Evolutionary conservation across 1,140 invertebrate species (phyloP), one percentile per base, ranked within the genome.

Genomic region (Matsumurasca onukii): DNA sequence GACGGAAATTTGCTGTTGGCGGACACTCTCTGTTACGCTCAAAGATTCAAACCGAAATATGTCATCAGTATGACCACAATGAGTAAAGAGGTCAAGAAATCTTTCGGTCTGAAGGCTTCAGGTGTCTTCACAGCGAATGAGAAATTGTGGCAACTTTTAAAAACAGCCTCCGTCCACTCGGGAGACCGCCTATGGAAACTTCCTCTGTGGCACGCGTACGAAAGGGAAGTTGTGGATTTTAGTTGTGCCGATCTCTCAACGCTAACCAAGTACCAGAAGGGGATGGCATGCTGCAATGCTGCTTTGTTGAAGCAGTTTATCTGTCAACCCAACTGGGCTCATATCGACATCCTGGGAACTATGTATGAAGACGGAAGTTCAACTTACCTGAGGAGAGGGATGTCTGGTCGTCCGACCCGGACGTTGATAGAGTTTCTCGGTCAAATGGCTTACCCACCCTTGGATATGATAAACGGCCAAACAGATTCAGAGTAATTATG

Each of bases 321-420:
- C 25, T 80, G 77, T 1, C 76, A 75, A 55, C 76, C 79, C n/a
- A 78, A 85, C 68, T 87, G 85, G 85, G 72, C 85, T 57, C 86
- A 87, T 74, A 70, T 86, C 39, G 86, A 87, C 74, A 86, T 85
- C 64, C 84, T 83, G 71, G 84, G 84, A 0, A 83, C 84, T 80
- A 67, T 57, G 25, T 51, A 20, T 81, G 85, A 86, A 64, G 82
- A 84, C 70, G 82, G 82, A 69, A 88, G 91, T 64, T 86, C 90
- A 48, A 79, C 85, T 0, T 93, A 94, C 77, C 77, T 94, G 30
- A 75, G 77, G 27, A 84, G 83, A 76, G 88, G 88, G 66, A 91
- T 92, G 89, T 86, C 89, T 66, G 92, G 92, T 12, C 81, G 91
- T 45, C 92, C 92, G 13, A 92, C 91, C 0, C 83, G 93, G 73